phyloP scores from a whole-genome alignment of 2,113 vertebrate species.

The Toxotes jaculatrix region DNA sequence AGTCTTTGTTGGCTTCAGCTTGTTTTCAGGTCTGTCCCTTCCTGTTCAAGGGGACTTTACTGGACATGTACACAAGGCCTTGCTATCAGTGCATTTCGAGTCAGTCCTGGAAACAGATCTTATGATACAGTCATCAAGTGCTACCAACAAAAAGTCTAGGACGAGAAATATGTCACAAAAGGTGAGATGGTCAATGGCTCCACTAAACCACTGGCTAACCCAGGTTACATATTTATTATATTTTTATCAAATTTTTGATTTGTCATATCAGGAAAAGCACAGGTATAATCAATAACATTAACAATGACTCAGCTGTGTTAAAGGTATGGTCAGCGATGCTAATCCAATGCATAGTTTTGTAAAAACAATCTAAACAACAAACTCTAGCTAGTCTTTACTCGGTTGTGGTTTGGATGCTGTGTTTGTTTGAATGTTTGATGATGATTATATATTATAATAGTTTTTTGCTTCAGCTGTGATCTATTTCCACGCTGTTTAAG shows the following conservation, averaged over 20 bases:
- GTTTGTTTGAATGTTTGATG: too few relatives aligned
- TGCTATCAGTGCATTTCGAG: too few relatives aligned
- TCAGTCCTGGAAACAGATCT: neutral
- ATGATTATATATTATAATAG: too few relatives aligned
- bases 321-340: neutral
- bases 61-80: too few relatives aligned
- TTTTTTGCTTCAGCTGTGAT: too few relatives aligned
- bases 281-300: neutral
- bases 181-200: neutral
- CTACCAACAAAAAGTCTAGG: neutral
- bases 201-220: neutral
- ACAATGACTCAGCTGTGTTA: neutral
- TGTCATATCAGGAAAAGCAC: neutral
- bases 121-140: neutral
- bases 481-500: too few relatives aligned
- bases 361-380: too few relatives aligned
- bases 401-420: too few relatives aligned
- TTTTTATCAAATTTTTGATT: too few relatives aligned
- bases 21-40: neutral
- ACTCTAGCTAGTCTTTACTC: too few relatives aligned
- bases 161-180: neutral
- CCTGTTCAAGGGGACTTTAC: neutral
- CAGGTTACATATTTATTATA: neutral
- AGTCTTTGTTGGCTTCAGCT: slow-evolving; percentile 16
- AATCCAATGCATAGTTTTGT: too few relatives aligned